These are phyloP conservation scores for Heteromormyrus szaboi DNA, from an alignment of 2,797 vertebrate genomes.

Conservation along the genomic window DNA sequence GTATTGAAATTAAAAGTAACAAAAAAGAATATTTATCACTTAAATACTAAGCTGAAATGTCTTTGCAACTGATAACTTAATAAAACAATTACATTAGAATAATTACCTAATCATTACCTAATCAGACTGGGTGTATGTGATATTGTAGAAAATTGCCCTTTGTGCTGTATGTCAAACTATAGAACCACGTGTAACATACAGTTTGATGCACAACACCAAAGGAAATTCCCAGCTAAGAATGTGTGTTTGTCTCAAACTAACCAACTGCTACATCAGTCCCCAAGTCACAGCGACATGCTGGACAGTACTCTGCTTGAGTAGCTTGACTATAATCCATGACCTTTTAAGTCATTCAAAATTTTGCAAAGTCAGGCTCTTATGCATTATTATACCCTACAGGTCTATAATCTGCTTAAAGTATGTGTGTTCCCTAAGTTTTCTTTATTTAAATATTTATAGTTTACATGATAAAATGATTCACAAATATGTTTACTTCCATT, in stretches of 20 bases:
- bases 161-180: constrained; percentile 76
- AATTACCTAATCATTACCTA: neutral
- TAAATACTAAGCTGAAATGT: neutral
- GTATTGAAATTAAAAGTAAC: neutral
- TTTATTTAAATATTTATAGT: neutral
- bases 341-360: neutral
- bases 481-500: neutral
- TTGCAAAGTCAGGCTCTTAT: neutral
- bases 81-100: neutral
- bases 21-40: neutral
- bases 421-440: neutral
- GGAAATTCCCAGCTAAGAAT: constrained; percentile 43
- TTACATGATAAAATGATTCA: neutral
- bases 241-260: neutral
- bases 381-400: neutral
- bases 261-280: neutral
- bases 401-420: neutral
- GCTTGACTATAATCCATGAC: neutral
- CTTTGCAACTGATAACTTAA: neutral
- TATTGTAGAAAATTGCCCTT: constrained; percentile 50
- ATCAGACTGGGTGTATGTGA: neutral
- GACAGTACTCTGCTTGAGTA: neutral
- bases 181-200: constrained; percentile 52
- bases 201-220: constrained; percentile 69
- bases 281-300: neutral